These are phyloP conservation scores for Agriopis aurantiaria DNA, from an alignment of 2,888 invertebrate genomes.

Conservation along the genomic window DNA sequence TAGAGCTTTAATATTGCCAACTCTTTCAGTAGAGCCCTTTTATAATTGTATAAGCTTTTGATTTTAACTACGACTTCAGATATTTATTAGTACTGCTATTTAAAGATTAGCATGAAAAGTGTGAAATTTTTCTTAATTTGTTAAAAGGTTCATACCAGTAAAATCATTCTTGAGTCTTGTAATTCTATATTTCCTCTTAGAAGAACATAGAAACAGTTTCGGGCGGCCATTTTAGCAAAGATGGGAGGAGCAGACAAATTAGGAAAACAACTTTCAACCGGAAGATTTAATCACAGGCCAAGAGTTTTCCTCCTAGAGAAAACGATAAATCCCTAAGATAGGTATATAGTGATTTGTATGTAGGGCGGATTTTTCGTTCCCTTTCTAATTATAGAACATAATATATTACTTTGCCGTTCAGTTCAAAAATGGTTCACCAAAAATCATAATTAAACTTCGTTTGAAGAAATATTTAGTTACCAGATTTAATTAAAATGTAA, in stretches of 20 bases:
- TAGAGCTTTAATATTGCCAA: too few species aligned
- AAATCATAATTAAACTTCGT: slow-evolving; percentile 27
- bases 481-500: slow-evolving; percentile 30
- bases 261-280: slow-evolving; percentile 34
- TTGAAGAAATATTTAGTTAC: slow-evolving; percentile 34
- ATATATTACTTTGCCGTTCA: background rate
- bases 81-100: too few species aligned
- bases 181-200: too few species aligned
- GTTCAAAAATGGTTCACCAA: slow-evolving; percentile 13
- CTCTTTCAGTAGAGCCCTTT: too few species aligned
- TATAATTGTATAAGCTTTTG: too few species aligned
- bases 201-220: background rate
- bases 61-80: too few species aligned
- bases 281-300: slow-evolving; percentile 31
- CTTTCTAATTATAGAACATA: slow-evolving; percentile 8
- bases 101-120: too few species aligned
- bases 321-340: slow-evolving; percentile 24
- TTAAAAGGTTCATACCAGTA: too few species aligned
- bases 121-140: too few species aligned
- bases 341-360: slow-evolving; percentile 11
- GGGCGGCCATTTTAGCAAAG: slow-evolving; percentile 7
- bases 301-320: slow-evolving; percentile 31
- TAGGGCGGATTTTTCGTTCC: background rate
- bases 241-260: slow-evolving; percentile 27
- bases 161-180: too few species aligned